Conservation (phyloP, 2,888 invertebrate species). For the Euclidia mi region DNA sequence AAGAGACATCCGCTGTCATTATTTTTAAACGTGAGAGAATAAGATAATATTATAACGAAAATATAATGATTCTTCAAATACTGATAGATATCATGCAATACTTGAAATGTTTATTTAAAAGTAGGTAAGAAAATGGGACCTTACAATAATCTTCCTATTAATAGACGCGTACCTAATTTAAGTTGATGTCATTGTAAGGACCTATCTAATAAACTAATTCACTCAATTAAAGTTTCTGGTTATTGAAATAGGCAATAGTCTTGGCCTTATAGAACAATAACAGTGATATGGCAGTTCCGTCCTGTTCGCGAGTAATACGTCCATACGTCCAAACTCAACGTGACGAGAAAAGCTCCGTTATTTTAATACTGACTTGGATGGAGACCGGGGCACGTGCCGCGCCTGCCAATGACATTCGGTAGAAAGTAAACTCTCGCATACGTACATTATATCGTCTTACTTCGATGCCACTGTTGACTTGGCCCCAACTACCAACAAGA, state of each 20-base stretch:
- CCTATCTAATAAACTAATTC: background rate
- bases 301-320: slow-evolving; percentile 42
- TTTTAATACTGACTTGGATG: slow-evolving; percentile 62
- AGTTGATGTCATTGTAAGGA: too few species aligned
- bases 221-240: background rate
- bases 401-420: slow-evolving; percentile 78
- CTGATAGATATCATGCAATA: too few species aligned
- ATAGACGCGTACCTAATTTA: too few species aligned
- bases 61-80: background rate
- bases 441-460: slow-evolving; percentile 45
- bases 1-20: slow-evolving; percentile 51
- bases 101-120: too few species aligned
- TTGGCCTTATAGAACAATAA: slow-evolving; percentile 9
- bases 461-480: slow-evolving; percentile 47
- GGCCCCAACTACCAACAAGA: slow-evolving; percentile 60
- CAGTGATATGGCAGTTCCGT: slow-evolving; percentile 47
- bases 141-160: too few species aligned
- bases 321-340: slow-evolving; percentile 40
- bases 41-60: slow-evolving; percentile 2
- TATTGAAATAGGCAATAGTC: too few species aligned
- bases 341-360: slow-evolving; percentile 76
- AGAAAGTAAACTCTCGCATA: slow-evolving; percentile 83
- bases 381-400: slow-evolving; percentile 74
- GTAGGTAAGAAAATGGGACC: too few species aligned
- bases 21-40: slow-evolving; percentile 52